Percentiles rank a stretch among this genome's conserved stretches.
Evolutionary conservation across 2,797 vertebrate species (phyloP).

Genomic region (Premnoplex brunnescens): DNA sequence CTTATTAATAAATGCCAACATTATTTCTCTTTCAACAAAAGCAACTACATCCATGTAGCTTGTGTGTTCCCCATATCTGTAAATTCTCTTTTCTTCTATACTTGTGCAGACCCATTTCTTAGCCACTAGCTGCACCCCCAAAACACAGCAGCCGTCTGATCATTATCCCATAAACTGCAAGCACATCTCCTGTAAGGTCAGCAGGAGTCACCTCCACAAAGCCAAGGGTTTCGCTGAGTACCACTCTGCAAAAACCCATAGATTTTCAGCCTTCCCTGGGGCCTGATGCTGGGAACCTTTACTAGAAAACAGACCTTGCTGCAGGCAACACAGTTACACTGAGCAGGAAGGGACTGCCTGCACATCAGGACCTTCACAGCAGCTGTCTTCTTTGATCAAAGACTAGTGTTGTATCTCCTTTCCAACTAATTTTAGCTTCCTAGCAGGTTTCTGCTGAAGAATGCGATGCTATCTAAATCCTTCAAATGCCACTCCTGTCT

Average conservation of each 20-base stretch:
- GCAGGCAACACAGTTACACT: neutral
- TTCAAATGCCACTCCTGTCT: neutral
- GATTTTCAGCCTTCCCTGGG: neutral
- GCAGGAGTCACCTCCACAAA: neutral
- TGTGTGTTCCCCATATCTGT: neutral
- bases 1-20: neutral
- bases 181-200: neutral
- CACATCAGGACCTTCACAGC: neutral
- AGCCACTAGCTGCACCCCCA: neutral
- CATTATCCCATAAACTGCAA: neutral
- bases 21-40: neutral
- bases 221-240: neutral
- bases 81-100: neutral
- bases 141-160: neutral
- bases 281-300: neutral
- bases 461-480: neutral
- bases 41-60: neutral
- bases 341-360: neutral
- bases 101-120: neutral
- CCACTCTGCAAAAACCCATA: neutral
- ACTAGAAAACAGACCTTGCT: neutral
- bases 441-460: neutral
- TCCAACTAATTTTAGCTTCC: neutral
- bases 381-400: slow-evolving; percentile 18
- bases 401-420: neutral